Evolutionary conservation across 2,113 vertebrate genomes (phyloP).

Genomic region (Garra rufa): DNA sequence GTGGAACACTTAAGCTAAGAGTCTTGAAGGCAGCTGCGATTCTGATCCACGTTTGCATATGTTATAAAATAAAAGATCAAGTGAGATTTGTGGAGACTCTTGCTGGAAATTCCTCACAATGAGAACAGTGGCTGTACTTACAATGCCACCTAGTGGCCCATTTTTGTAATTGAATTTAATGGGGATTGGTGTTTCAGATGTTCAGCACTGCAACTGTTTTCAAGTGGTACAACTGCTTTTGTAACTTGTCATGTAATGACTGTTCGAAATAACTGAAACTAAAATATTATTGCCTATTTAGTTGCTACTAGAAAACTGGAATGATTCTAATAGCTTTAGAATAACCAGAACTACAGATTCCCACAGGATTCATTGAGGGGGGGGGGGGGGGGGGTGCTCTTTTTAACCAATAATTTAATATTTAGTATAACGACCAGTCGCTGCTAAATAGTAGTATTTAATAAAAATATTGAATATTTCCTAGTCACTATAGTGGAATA

Average conservation of each 20-base stretch:
- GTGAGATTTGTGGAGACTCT: slow-evolving; percentile 55
- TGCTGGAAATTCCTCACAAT: slow-evolving; percentile 48
- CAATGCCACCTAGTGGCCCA: slow-evolving; percentile 72
- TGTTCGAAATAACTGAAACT: too few species aligned
- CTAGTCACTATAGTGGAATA: neutral
- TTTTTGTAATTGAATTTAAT: neutral
- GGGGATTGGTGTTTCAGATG: neutral
- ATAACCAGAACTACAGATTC: neutral
- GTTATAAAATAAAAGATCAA: slow-evolving; percentile 54
- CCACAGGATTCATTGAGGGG: neutral
- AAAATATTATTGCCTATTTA: too few species aligned
- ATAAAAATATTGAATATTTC: neutral
- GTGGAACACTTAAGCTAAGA: slow-evolving; percentile 26
- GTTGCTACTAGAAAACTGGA: neutral
- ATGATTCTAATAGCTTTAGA: neutral
- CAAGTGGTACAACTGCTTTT: neutral
- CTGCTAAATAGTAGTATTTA: neutral
- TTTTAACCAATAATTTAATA: neutral
- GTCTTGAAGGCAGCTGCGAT: neutral
- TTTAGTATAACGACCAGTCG: neutral
- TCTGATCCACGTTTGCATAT: slow-evolving; percentile 39
- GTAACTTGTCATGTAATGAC: neutral
- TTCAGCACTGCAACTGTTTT: neutral
- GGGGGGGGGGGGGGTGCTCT: neutral
- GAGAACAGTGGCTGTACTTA: slow-evolving; percentile 24